Evolutionary conservation across 2,797 vertebrate genomes (phyloP), one percentile per base, ranked within the genome.

Genomic region (Cyclopterus lumpus): DNA sequence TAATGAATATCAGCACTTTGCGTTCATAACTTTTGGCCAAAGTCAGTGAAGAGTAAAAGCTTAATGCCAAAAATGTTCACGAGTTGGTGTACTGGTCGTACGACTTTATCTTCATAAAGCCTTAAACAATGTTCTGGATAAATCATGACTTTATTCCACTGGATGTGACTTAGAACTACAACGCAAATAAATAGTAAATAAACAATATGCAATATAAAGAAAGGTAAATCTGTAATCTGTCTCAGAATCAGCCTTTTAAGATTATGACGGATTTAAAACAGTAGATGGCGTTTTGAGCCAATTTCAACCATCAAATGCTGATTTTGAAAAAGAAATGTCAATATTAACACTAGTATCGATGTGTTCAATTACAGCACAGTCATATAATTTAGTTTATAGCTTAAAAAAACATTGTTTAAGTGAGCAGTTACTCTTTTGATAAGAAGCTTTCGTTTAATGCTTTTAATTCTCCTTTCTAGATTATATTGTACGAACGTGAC

Each of bases 1-100:
- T 67, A 74, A 86, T 87, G 79, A 86, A 85, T 84, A 86, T 81
- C 61, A 68, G 46, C 70, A 66, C 36, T 82, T 24, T 67, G 59
- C 26, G 75, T 66, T 87, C 75, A 57, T 54, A 83, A 86, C 69
- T 76, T 83, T 71, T 77, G 73, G 71, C 62, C 58, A 67, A 48
- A 84, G 53, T 71, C 67, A 87, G 71, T 81, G 75, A 62, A 83
- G 82, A 67, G 75, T 83, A 67, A 85, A 88, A 75, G 48, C 24
- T 57, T 18, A 65, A 59, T 54, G 69, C 30, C 54, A 58, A 42
- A 62, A 66, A 63, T 58, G n/a, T 55, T 58, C 49, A 57, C 38
- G 30, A 69, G 59, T 49, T 38, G 66, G 66, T 59, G 57, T 65
- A 40, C 61, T 8, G 34, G 26, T 69, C 20, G 2, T n/a, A 70